phyloP scores from a whole-genome alignment of 2,113 vertebrate genomes.

The human region DNA sequence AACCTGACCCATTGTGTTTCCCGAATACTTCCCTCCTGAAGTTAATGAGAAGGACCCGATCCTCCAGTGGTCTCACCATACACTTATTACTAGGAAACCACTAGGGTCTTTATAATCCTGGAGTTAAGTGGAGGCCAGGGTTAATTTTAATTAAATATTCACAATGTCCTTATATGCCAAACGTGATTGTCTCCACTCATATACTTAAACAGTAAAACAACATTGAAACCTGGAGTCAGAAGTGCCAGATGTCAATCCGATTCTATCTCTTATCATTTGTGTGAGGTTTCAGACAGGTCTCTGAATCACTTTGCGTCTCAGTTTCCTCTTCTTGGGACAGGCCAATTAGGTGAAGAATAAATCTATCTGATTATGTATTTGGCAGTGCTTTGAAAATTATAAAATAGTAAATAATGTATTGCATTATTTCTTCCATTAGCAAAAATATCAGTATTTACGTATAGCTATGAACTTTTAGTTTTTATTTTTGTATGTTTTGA shows the following conservation, averaged over 20 bases:
- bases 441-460: neutral
- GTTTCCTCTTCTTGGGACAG: neutral
- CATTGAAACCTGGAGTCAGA: neutral
- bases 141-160: constrained; percentile 54
- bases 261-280: neutral
- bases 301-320: neutral
- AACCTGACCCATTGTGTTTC: neutral
- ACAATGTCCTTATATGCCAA: neutral
- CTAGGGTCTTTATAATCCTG: neutral
- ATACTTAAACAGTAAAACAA: neutral
- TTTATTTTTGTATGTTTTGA: constrained; percentile 35
- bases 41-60: neutral
- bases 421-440: neutral
- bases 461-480: neutral
- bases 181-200: neutral
- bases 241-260: neutral
- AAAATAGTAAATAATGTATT: neutral
- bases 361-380: neutral
- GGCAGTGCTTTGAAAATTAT: constrained; percentile 23
- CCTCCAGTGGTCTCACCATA: neutral
- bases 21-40: neutral
- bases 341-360: neutral
- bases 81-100: neutral
- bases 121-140: neutral
- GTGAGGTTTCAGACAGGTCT: neutral